A percentile compares a stretch with the other conserved stretches of the same genome.
Conservation (phyloP, 2,888 invertebrate species). For the Lobophora halterata region DNA sequence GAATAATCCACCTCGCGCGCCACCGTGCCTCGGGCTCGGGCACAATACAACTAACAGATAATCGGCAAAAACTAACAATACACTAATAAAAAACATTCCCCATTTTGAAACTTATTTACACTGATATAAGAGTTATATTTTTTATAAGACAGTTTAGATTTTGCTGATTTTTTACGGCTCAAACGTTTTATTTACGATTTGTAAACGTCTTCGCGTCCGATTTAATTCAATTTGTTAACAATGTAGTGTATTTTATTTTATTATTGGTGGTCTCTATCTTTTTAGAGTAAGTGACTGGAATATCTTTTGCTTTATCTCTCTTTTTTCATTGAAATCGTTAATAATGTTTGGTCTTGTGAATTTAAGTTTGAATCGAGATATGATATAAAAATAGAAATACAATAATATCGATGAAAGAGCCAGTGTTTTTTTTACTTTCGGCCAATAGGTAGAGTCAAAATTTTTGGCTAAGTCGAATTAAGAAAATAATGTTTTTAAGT, state of each 20-base stretch:
- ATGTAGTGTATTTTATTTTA: slow-evolving; percentile 53
- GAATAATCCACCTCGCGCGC: slow-evolving; percentile 74
- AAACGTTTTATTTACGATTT: slow-evolving; percentile 42
- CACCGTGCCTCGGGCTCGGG: slow-evolving; percentile 43
- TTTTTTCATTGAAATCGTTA: neutral
- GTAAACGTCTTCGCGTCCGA: slow-evolving; percentile 50
- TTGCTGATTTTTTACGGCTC: slow-evolving; percentile 26
- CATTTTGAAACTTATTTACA: slow-evolving; percentile 23
- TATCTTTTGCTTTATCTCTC: slow-evolving; percentile 9
- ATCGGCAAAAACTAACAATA: slow-evolving; percentile 73
- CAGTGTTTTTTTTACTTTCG: too few species aligned
- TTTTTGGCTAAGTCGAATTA: too few species aligned
- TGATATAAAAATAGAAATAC: too few species aligned
- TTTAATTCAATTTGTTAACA: slow-evolving; percentile 74
- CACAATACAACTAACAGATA: slow-evolving; percentile 56
- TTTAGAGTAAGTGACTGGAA: slow-evolving; percentile 24
- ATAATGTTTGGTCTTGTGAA: neutral
- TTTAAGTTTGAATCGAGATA: neutral
- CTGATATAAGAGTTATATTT: slow-evolving; percentile 2
- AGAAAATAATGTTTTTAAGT: too few species aligned
- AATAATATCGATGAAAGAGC: too few species aligned
- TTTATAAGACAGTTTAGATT: neutral
- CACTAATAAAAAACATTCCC: too few species aligned
- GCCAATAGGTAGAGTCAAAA: too few species aligned
- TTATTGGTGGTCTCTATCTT: slow-evolving; percentile 50